A percentile compares a stretch with the other conserved stretches of the same genome.
Conservation (phyloP, 2,113 vertebrate species). For the Prunella himalayana region DNA sequence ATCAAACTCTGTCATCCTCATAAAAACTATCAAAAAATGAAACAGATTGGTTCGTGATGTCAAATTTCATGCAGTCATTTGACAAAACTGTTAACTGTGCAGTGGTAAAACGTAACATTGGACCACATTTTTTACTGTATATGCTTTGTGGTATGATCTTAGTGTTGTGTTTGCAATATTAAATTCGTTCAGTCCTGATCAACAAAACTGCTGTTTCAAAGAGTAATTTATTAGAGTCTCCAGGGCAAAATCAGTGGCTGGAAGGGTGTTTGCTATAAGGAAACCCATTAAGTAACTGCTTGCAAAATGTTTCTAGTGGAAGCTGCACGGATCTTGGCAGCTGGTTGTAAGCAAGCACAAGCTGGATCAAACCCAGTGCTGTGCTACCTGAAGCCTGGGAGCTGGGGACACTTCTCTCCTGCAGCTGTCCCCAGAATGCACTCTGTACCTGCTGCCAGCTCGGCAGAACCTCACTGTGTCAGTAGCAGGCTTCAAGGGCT, state of each 20-base stretch:
- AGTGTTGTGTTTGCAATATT: neutral
- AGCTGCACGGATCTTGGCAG: neutral
- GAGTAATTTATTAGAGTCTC: neutral
- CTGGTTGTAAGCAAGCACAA: neutral
- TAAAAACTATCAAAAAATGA: neutral
- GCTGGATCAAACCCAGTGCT: neutral
- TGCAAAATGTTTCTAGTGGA: neutral
- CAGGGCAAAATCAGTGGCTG: neutral
- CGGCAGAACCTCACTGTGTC: rapidly evolving
- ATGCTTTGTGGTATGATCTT: neutral
- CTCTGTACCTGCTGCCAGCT: neutral
- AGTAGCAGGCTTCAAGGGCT: neutral
- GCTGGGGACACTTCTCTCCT: neutral
- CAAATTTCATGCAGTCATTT: neutral
- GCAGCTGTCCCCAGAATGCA: neutral
- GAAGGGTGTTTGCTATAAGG: neutral
- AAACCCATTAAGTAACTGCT: neutral
- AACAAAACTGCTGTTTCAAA: neutral
- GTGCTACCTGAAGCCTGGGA: neutral
- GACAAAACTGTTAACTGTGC: neutral
- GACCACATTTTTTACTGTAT: neutral
- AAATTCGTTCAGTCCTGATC: neutral
- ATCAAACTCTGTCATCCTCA: neutral
- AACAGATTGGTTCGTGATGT: neutral
- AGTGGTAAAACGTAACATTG: neutral